These are phyloP conservation scores for Resseliella maxima DNA, from an alignment of 2,888 invertebrate species.

Conservation along the genomic window DNA sequence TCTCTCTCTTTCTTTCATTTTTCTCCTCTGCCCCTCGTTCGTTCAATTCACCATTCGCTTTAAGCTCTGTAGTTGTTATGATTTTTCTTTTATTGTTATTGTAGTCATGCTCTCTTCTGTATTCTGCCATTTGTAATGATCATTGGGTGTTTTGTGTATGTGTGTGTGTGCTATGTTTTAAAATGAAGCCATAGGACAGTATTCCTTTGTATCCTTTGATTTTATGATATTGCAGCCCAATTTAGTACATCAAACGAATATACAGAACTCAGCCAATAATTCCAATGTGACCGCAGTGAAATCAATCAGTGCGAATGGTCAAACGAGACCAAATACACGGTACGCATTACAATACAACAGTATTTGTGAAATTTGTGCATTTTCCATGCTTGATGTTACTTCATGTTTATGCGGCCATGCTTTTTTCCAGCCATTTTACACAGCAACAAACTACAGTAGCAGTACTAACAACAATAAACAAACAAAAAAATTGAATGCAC, in stretches of 20 bases:
- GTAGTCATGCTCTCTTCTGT: background rate
- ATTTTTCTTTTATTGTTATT: background rate
- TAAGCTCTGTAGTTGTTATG: too few relatives aligned
- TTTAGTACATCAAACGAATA: slow-evolving; percentile 40
- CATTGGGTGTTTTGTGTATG: background rate
- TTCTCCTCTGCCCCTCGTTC: too few relatives aligned
- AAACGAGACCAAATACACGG: background rate
- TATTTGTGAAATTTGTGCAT: background rate
- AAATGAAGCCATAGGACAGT: slow-evolving; percentile 10
- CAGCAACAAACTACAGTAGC: too few relatives aligned
- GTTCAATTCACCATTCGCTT: too few relatives aligned
- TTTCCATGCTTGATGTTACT: too few relatives aligned
- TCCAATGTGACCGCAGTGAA: slow-evolving; percentile 36
- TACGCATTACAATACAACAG: background rate
- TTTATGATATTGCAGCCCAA: slow-evolving; percentile 46
- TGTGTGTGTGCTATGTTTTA: background rate
- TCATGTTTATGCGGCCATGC: background rate
- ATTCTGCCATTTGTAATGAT: background rate
- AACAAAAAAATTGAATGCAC: background rate
- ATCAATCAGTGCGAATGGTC: slow-evolving; percentile 15
- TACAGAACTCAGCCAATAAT: slow-evolving; percentile 20
- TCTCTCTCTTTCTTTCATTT: too few relatives aligned
- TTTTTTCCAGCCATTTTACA: too few relatives aligned
- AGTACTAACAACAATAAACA: background rate
- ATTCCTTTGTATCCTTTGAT: slow-evolving; percentile 39